These are phyloP conservation scores for Ramphastos sulfuratus DNA, from an alignment of 2,113 vertebrate genomes.

Conservation along the genomic window DNA sequence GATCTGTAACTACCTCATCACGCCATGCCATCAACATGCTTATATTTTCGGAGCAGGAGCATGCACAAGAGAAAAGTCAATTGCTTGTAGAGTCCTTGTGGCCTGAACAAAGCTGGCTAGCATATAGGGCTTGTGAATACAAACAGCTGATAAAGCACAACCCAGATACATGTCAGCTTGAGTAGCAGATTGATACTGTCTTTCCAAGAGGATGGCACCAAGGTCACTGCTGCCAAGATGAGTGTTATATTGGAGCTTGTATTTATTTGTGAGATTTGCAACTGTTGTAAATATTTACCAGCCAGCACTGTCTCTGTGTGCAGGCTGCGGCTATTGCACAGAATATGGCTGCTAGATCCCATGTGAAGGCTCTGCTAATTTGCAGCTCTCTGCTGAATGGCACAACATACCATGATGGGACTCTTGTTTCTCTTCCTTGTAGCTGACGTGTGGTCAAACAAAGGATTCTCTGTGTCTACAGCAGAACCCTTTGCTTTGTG, in stretches of 20 bases:
- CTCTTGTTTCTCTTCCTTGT: neutral
- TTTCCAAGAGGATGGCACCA: neutral
- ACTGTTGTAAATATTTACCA: neutral
- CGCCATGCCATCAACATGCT: neutral
- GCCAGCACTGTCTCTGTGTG: neutral
- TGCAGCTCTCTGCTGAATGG: neutral
- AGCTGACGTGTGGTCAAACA: neutral
- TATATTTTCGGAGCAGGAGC: neutral
- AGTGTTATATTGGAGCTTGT: neutral
- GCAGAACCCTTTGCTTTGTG: neutral
- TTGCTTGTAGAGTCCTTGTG: neutral
- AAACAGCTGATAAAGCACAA: neutral
- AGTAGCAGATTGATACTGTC: neutral
- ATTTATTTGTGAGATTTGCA: constrained; percentile 12
- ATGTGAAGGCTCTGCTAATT: neutral
- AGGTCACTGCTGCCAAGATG: neutral
- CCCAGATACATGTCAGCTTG: neutral
- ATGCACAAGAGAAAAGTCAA: neutral
- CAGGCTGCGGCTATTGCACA: neutral
- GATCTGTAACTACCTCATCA: neutral
- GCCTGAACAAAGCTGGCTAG: neutral
- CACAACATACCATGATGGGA: neutral
- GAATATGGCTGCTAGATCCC: neutral
- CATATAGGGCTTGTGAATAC: neutral
- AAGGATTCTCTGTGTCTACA: neutral